Evolutionary conservation across 1,140 invertebrate species (phyloP), one percentile per base, ranked within the genome.

Genomic region (Andrena cerasifolii): DNA sequence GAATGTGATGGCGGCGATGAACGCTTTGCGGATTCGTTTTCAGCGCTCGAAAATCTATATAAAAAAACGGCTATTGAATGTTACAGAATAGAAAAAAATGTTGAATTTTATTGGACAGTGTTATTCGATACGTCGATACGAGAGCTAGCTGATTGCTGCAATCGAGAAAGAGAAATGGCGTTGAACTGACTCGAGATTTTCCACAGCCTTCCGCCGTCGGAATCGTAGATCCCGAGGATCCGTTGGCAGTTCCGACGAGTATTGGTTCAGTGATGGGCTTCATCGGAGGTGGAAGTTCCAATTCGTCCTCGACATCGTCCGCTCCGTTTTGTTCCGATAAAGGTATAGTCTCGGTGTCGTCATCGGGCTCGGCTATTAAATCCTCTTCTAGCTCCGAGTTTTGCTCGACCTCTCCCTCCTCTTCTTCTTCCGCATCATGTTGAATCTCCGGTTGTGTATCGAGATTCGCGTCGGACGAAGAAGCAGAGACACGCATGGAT

Each of bases 201-300:
- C 94, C 94, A 62, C 95, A 94, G 79, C 94, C 92, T 81, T 95
- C 94, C 59, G 96, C 94, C 59, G 96, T 95, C 63, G 94, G 90
- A 70, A 93, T 93, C 40, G 94, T 92, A 71, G 94, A 93, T 73
- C 93, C 92, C 78, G 93, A 90, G 73, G 93, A 93, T 84, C 93
- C 93, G 86, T 94, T 93, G 81, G 93, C 92, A 24, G 91, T 88
- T 26, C 93, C 88, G 0, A 94, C 94, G 24, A 95, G 89, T 40
- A 95, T 95, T 21, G 95, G 94, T 87, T 97, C 96, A 87, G 97
- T 96, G 86, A 99, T 97, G 6, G 98, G 97, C 90, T 98, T 97
- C 98, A 99, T 99, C 3, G 98, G 98, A 31, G 98, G 98, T 43
- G 98, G 98, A 83, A 99, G 92, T 93, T 98, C 98, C 1, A 98